phyloP scores from a whole-genome alignment of 2,113 vertebrate genomes.

The Neogale vison region DNA sequence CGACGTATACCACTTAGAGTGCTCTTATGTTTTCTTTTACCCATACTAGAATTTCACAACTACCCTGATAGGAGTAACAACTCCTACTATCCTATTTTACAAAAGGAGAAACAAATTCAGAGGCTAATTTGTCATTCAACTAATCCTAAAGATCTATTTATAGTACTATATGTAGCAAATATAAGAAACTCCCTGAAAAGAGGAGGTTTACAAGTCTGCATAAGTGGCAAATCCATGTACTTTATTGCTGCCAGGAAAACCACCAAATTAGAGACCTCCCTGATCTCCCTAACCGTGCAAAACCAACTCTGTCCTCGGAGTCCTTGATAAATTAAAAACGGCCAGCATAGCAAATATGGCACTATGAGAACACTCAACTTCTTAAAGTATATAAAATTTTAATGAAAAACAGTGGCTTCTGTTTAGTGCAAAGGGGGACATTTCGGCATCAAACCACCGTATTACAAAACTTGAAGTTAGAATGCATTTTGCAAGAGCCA shows the following conservation, averaged over 20 bases:
- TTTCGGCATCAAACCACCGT: conserved; percentile 74
- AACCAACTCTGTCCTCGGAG: conserved; percentile 47
- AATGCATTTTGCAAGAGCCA: conserved; percentile 90
- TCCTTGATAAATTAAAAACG: background rate
- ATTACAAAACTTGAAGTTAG: conserved; percentile 86
- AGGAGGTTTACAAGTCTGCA: background rate
- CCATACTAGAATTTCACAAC: background rate
- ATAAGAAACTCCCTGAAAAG: background rate
- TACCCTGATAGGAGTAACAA: background rate
- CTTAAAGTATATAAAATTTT: conserved; percentile 31
- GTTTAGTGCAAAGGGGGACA: conserved; percentile 17
- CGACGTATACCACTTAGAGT: background rate
- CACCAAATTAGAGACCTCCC: conserved; percentile 20
- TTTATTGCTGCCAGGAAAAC: conserved; percentile 41
- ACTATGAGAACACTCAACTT: conserved; percentile 30
- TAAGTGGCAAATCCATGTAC: background rate
- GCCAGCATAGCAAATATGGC: conserved; percentile 22
- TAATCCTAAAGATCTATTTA: conserved; percentile 28
- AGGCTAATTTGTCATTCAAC: background rate
- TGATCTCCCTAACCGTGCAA: background rate
- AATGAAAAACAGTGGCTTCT: conserved; percentile 36
- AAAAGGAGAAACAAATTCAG: conserved; percentile 35
- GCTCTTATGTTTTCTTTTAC: conserved; percentile 21
- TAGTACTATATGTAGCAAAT: conserved; percentile 27
- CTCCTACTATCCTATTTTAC: conserved; percentile 1